These are phyloP conservation scores for Chunga burmeisteri DNA, from an alignment of 2,113 vertebrate genomes.

Conservation along the genomic window DNA sequence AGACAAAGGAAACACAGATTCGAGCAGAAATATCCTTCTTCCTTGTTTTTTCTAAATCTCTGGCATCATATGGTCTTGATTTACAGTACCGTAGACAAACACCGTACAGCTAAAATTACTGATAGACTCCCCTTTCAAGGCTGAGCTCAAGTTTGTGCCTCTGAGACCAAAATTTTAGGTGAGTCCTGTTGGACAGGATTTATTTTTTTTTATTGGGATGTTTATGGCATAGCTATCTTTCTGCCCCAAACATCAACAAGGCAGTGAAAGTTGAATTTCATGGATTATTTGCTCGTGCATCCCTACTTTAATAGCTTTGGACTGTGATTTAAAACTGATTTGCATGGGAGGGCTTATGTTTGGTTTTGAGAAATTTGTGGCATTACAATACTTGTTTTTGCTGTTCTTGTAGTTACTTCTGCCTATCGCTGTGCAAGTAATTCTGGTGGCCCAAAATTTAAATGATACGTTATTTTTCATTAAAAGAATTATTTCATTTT, in stretches of 20 bases:
- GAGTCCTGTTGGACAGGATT: background rate
- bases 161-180: background rate
- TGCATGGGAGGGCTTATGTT: fast-evolving
- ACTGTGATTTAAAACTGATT: background rate
- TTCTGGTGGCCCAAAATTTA: background rate
- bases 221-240: background rate
- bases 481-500: background rate
- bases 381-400: background rate
- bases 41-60: background rate
- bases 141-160: background rate
- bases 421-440: background rate
- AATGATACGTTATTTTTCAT: background rate
- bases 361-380: background rate
- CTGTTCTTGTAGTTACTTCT: background rate
- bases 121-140: background rate
- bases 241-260: background rate
- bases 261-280: background rate
- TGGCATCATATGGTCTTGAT: background rate
- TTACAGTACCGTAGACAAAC: background rate
- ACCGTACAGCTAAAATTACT: background rate
- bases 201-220: background rate
- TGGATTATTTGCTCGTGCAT: background rate
- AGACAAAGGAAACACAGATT: background rate
- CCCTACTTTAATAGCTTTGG: background rate
- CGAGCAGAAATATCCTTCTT: background rate